phyloP scores from a whole-genome alignment of 2,113 vertebrate species.

The Brachyistius frenatus region DNA sequence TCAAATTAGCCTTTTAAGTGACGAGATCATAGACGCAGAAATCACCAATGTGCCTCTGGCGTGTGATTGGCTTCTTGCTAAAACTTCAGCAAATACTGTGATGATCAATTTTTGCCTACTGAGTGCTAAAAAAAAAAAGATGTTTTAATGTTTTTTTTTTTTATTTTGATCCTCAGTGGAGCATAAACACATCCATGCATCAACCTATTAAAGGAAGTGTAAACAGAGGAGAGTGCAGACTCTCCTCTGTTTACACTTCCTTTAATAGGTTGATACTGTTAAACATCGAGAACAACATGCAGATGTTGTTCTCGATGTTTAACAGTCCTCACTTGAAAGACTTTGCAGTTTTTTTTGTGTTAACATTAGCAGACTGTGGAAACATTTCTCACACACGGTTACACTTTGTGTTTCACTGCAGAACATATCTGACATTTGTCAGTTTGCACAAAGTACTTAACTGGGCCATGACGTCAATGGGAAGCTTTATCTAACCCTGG shows the following conservation, averaged over 20 bases:
- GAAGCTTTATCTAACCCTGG: not conserved
- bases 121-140: not conserved
- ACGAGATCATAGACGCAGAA: slow-evolving; percentile 23
- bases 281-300: no score
- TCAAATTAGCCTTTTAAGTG: slow-evolving; percentile 8
- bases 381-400: not conserved
- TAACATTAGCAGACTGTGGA: slow-evolving; percentile 27
- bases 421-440: slow-evolving; percentile 4
- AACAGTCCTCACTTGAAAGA: slow-evolving; percentile 10
- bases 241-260: no score
- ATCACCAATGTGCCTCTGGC: slow-evolving; percentile 10
- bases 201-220: slow-evolving; percentile 14
- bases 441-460: not conserved
- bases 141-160: not conserved
- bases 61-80: slow-evolving; percentile 5
- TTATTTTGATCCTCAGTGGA: slow-evolving; percentile 7
- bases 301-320: not conserved
- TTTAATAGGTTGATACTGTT: no score
- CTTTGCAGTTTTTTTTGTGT: not conserved
- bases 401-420: not conserved
- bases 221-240: slow-evolving; percentile 12
- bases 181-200: slow-evolving; percentile 21
- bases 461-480: not conserved
- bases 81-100: not conserved
- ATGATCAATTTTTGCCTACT: not conserved